Evolutionary conservation across 53 echinoderm and acorn worm species (phyloP).

Genomic region (Pentamera pediparva): DNA sequence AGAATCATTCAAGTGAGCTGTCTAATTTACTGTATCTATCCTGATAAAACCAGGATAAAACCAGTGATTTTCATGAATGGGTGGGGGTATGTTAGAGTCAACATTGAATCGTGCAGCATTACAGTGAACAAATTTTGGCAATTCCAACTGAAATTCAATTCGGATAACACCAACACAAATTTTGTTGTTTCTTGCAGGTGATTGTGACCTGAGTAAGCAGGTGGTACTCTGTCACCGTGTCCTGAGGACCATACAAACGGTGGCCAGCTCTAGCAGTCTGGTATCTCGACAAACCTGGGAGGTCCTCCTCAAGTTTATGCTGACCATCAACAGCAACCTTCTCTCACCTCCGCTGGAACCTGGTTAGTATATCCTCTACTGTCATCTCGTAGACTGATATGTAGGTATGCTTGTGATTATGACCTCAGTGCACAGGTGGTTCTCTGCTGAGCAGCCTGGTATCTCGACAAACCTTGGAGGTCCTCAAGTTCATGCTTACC

Average conservation of each 20-base stretch:
- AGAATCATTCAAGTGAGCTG: too few species aligned
- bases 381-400: too few species aligned
- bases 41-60: too few species aligned
- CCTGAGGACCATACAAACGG: constrained; percentile 80
- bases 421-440: too few species aligned
- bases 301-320: constrained; percentile 74
- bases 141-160: too few species aligned
- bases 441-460: too few species aligned
- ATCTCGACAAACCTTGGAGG: not conserved
- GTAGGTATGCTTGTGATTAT: too few species aligned
- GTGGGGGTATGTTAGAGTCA: too few species aligned
- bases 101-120: too few species aligned
- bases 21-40: too few species aligned
- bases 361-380: too few species aligned
- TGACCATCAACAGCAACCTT: constrained; percentile 85
- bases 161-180: not conserved
- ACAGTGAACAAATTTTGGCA: too few species aligned
- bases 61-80: not conserved
- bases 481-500: not conserved
- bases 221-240: constrained; percentile 95
- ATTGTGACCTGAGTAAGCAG: constrained; percentile 79
- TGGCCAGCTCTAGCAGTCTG: constrained; percentile 83
- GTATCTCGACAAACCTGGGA: constrained; percentile 96
- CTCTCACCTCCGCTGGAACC: constrained; percentile 85
- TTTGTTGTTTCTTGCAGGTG: constrained; percentile 22